These are phyloP conservation scores for Cheiracanthium punctorium DNA, from an alignment of 2,888 invertebrate species.

Conservation along the genomic window DNA sequence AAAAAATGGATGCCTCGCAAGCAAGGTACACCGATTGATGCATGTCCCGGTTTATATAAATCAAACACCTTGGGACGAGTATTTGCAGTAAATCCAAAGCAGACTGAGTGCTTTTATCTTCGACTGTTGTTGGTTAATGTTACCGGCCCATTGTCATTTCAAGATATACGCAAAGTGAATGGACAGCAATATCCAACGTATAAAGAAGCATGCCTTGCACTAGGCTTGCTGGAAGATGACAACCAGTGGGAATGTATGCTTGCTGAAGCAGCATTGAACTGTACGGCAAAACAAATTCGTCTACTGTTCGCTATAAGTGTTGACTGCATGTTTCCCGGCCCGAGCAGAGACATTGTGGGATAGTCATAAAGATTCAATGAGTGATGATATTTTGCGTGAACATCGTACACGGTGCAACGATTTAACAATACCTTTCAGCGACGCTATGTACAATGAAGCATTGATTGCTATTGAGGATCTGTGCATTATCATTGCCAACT, in stretches of 20 bases:
- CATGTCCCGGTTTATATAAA: background rate
- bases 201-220: too few species aligned
- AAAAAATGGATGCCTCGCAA: constrained; percentile 50
- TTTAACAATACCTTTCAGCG: constrained; percentile 27
- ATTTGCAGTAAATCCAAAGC: background rate
- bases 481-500: constrained; percentile 14
- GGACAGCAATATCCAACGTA: too few species aligned
- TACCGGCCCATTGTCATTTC: background rate
- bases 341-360: background rate
- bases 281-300: too few species aligned
- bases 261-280: too few species aligned
- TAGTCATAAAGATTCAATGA: constrained; percentile 21
- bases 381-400: constrained; percentile 32
- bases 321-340: constrained; percentile 29
- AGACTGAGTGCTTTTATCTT: constrained; percentile 15
- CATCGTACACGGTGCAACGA: constrained; percentile 39
- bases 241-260: too few species aligned
- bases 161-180: background rate
- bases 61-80: background rate
- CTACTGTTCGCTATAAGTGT: too few species aligned
- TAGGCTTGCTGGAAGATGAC: too few species aligned
- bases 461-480: constrained; percentile 24
- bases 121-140: constrained; percentile 12
- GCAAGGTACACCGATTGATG: constrained; percentile 21
- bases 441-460: constrained; percentile 27